Evolutionary conservation across 2,113 vertebrate species (phyloP), one percentile per base, ranked within the genome.

Genomic region (Leptobrachium ailaonicum): DNA sequence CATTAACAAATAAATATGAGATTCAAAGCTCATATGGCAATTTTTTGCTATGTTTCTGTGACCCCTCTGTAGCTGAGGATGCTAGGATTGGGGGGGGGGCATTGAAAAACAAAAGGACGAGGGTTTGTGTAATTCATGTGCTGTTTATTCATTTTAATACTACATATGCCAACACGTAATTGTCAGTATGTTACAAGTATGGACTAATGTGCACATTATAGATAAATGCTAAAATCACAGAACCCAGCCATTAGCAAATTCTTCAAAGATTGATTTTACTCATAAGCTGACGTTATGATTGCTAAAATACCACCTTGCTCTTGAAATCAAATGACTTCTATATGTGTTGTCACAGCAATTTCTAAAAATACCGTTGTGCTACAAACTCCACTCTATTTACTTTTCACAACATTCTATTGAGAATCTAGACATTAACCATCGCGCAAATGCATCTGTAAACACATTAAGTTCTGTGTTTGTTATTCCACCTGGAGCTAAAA

Each of bases 201-300:
- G 50, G 62, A 32, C 54, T 78, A 78, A 78, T 63, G 71, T 70
- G 76, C 67, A 56, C 6, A 78, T 78, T 78, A 70, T 71, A 66
- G 41, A 11, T 78, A 78, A 73, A 63, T 60, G 67, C 53, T 70
- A 71, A 71, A 44, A 78, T 71, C 42, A 50, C 56, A 69, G 32
- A 14, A 47, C 69, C 69, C 43, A 63, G n/a, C 10, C 43, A 50
- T 63, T 71, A 71, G n/a, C 53, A 62, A 32, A 60, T 69, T 71
- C 67, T 71, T 78, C 20, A 78, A 71, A 78, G 54, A 50, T 62
- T 77, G 43, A 77, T 62, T 62, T 71, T 9, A 70, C n/a, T 41
- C 69, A 60, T 12, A 71, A 53, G 63, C 63, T 71, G 67, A 78
- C 67, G 63, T 62, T 71, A 32, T 71, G 76, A 78, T 71, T 71